A percentile compares a stretch with the other conserved stretches of the same genome.
Conservation (phyloP, 2,113 vertebrate genomes). For the Erinaceus europaeus region DNA sequence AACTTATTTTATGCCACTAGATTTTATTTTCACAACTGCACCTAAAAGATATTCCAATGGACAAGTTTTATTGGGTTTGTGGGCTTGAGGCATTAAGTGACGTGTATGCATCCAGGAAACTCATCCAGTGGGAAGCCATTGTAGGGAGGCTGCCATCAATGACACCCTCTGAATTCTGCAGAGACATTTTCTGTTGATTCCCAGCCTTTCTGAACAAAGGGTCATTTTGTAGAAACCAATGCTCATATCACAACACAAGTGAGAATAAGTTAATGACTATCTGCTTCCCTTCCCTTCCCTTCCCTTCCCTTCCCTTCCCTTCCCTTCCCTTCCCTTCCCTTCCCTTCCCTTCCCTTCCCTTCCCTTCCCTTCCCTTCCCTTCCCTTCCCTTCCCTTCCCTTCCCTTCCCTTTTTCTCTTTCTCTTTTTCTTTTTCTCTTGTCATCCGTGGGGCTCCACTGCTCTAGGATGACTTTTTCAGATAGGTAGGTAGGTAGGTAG, state of each 20-base stretch:
- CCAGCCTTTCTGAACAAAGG: background rate
- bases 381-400: no score
- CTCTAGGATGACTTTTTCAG: no score
- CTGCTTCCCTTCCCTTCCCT: no score
- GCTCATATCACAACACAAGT: background rate
- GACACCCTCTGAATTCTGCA: background rate
- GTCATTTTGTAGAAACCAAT: background rate
- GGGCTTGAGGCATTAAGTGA: background rate
- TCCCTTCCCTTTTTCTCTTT: no score
- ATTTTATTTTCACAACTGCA: conserved; percentile 38
- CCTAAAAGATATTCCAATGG: background rate
- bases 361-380: no score
- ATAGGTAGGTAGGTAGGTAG: no score
- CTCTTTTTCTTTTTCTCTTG: no score
- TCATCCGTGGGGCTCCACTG: no score
- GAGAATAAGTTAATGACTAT: conserved; percentile 7
- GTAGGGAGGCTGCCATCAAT: no score
- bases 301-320: no score
- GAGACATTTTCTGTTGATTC: background rate
- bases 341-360: no score
- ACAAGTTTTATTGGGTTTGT: background rate
- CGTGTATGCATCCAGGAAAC: background rate
- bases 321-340: no score
- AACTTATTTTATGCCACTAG: background rate
- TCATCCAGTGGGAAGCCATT: background rate